These are phyloP conservation scores for Drosophila prolongata DNA, from an alignment of 2,888 invertebrate species.

Conservation along the genomic window DNA sequence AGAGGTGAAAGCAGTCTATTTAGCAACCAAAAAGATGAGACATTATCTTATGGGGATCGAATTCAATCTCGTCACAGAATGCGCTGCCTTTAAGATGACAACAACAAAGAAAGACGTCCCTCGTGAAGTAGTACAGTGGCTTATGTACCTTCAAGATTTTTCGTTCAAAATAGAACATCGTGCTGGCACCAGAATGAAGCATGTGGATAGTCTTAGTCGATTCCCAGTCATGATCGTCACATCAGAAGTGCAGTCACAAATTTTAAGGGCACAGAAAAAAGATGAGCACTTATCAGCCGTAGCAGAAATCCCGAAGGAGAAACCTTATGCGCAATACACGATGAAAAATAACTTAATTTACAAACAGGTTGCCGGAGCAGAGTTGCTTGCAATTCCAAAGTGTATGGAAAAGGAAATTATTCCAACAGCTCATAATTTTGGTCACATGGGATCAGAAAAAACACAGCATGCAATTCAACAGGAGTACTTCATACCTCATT, in stretches of 20 bases:
- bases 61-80: too few species aligned
- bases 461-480: too few species aligned
- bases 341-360: neutral
- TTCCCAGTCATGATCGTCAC: too few species aligned
- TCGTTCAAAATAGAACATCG: neutral
- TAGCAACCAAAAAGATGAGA: neutral
- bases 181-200: neutral
- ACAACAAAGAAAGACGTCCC: slow-evolving; percentile 2
- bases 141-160: neutral
- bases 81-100: slow-evolving; percentile 3
- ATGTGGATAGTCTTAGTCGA: neutral
- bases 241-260: neutral
- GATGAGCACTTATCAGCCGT: neutral
- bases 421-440: neutral
- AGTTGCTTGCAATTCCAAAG: neutral
- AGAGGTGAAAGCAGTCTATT: neutral
- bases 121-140: slow-evolving; percentile 1
- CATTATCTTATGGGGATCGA: neutral
- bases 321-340: neutral
- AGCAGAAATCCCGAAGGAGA: neutral
- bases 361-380: too few species aligned
- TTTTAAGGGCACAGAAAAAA: too few species aligned
- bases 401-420: slow-evolving; percentile 1
- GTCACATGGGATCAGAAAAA: too few species aligned
- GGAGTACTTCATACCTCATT: neutral